A percentile compares a stretch with the other conserved stretches of the same genome.
Evolutionary conservation across 2,113 vertebrate species (phyloP).

Genomic region (Progne subis): DNA sequence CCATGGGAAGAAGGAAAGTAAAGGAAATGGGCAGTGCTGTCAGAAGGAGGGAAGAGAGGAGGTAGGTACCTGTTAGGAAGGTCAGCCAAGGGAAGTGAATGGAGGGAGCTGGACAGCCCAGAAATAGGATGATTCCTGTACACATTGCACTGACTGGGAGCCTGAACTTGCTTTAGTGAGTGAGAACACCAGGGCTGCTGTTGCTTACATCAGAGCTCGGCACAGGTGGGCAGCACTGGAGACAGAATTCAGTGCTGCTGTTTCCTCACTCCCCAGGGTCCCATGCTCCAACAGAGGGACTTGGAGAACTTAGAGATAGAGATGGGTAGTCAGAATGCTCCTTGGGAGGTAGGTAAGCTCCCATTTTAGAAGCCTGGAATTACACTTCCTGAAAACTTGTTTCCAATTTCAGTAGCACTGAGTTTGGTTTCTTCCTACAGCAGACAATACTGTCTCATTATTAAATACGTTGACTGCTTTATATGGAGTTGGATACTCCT

Average conservation of each 20-base stretch:
- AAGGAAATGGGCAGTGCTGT: background rate
- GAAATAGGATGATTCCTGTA: background rate
- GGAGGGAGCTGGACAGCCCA: background rate
- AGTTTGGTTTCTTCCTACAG: background rate
- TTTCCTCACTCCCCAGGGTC: background rate
- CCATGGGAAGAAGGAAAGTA: background rate
- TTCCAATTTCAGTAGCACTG: background rate
- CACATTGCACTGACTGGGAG: fast-evolving
- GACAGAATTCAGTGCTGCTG: background rate
- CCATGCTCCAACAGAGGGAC: background rate
- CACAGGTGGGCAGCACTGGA: background rate
- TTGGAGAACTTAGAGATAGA: background rate
- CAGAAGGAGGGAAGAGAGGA: background rate
- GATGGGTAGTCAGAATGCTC: background rate
- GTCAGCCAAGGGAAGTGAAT: background rate
- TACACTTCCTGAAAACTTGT: background rate
- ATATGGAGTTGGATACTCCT: background rate
- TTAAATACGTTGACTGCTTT: background rate
- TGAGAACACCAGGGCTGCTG: background rate
- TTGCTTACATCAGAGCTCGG: background rate
- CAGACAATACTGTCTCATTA: background rate
- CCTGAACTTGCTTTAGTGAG: background rate
- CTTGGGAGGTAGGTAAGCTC: background rate
- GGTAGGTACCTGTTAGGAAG: background rate
- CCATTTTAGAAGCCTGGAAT: background rate